Evolutionary conservation across 2,113 vertebrate species (phyloP), one percentile per base, ranked within the genome.

Genomic region (Pteronura brasiliensis): DNA sequence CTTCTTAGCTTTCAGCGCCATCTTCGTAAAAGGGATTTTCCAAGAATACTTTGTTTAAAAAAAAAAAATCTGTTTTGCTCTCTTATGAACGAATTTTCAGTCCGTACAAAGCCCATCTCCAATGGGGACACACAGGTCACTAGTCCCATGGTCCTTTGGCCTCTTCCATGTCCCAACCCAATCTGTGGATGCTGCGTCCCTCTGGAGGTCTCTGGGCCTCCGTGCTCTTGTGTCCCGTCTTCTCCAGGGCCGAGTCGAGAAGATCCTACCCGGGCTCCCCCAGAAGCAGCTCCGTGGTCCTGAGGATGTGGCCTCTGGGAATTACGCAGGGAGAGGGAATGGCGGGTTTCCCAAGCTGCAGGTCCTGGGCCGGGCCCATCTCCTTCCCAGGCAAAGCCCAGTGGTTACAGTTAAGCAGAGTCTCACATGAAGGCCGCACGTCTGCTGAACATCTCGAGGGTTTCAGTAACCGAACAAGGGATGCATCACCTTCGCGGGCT

Each of bases 181-280:
- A 3, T 6, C 42, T 1, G 0, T 0, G n/a, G 39, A 23, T 5
- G 0, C 29, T 7, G 31, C 1, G 0, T 31, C 42, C 39, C 49
- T 31, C 21, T 13, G 6, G 39, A 9, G 0, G 7, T 2, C n/a
- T 12, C 34, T 0, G 74, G 29, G 42, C 7, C 14, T 12, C 7
- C 4, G 9, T 7, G 7, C n/a, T 27, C 76, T 18, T 0, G 0
- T 1, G 67, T 4, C 67, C 17, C 7, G 1, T 0, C 25, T 21
- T 52, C 67, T 47, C 57, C 4, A 18, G 36, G 83, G 82, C 23
- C 1, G 39, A 72, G 21, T 10, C 3, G 1, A 23, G 42, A 59
- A 29, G 31, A 42, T 20, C 13, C 7, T 0, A 18, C 20, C 34
- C 7, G 0, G 82, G 42, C 29, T 29, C 3, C 9, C 11, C 11